A percentile compares a stretch with the other conserved stretches of the same genome.
phyloP scores from a whole-genome alignment of 1,140 invertebrate genomes.

The Wasmannia auropunctata region DNA sequence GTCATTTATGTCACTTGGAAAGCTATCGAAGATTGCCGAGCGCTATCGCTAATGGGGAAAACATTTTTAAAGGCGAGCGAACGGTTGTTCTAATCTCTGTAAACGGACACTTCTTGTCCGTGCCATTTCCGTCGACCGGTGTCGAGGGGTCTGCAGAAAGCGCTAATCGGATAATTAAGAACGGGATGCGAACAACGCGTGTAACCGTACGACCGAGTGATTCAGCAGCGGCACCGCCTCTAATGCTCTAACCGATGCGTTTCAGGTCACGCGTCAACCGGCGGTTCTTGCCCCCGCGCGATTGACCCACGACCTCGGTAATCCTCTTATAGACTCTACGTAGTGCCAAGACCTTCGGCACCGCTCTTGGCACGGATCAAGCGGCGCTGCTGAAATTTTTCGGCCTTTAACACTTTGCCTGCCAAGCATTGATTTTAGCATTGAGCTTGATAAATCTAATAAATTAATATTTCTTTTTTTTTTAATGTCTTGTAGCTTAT shows the following conservation, averaged over 20 bases:
- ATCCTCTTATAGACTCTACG: constrained; percentile 66
- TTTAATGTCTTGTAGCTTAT: too few species aligned
- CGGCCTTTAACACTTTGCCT: neutral
- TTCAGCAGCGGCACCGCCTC: constrained; percentile 72
- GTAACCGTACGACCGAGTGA: constrained; percentile 77
- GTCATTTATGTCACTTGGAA: neutral
- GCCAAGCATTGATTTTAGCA: too few species aligned
- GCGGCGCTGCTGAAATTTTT: constrained; percentile 38
- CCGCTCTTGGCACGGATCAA: constrained; percentile 42
- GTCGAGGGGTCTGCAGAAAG: constrained; percentile 4
- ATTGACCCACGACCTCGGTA: constrained; percentile 68
- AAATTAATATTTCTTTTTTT: too few species aligned
- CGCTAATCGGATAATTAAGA: constrained; percentile 67
- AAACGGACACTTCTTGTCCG: constrained; percentile 29
- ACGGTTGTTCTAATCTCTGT: constrained; percentile 52
- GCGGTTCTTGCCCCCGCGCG: constrained; percentile 72
- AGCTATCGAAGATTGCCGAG: neutral
- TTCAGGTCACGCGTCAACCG: constrained; percentile 81
- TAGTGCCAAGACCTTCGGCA: constrained; percentile 58
- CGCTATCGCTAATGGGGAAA: neutral
- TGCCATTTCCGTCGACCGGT: constrained; percentile 29
- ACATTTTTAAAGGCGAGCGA: neutral
- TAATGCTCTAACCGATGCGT: constrained; percentile 66
- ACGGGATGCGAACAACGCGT: constrained; percentile 67
- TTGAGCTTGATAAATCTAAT: too few species aligned